These are phyloP conservation scores for Limnephilus auricula DNA, from an alignment of 2,888 invertebrate species.

Conservation along the genomic window DNA sequence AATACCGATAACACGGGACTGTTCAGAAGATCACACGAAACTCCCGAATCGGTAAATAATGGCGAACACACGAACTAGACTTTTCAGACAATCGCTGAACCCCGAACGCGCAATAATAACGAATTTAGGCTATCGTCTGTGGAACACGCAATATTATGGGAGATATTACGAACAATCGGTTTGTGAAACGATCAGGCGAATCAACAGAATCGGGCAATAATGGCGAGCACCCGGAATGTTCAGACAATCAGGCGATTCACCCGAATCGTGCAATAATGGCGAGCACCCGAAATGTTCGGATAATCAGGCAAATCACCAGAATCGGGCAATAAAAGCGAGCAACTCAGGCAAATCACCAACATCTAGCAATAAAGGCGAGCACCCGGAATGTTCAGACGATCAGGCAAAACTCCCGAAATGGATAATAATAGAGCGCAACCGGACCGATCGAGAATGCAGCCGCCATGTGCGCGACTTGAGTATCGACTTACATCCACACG, in stretches of 20 bases:
- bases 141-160: too few species aligned
- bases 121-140: neutral
- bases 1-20: neutral
- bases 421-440: neutral
- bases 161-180: too few species aligned
- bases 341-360: neutral
- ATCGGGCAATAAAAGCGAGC: neutral
- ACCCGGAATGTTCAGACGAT: neutral
- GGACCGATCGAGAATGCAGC: slow-evolving; percentile 24
- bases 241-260: neutral
- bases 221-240: neutral
- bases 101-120: neutral
- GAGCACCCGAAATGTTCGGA: too few species aligned
- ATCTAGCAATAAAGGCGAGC: neutral
- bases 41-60: too few species aligned
- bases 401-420: neutral
- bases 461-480: slow-evolving; percentile 13
- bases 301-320: neutral
- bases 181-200: neutral
- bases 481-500: slow-evolving; percentile 44
- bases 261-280: slow-evolving; percentile 31
- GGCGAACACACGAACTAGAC: too few species aligned
- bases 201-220: neutral
- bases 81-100: neutral
- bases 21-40: neutral